Evolutionary conservation across 2,888 invertebrate genomes (phyloP).

Genomic region (Drosophila robusta): DNA sequence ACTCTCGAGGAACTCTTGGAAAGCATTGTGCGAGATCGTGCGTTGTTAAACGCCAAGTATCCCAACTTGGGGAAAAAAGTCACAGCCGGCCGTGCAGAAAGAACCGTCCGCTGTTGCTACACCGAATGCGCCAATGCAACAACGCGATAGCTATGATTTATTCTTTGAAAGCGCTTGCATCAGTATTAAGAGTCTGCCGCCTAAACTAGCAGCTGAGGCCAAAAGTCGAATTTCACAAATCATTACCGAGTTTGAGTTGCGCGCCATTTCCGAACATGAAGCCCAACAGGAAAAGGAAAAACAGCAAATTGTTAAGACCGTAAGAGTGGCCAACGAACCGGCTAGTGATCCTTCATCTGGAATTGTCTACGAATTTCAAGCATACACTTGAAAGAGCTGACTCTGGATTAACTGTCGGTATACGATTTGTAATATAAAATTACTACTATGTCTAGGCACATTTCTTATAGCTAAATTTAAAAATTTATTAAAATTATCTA

Average conservation of each 20-base stretch:
- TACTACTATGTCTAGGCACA: conserved; percentile 16
- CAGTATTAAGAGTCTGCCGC: conserved; percentile 76
- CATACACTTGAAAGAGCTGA: conserved; percentile 47
- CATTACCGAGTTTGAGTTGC: conserved; percentile 78
- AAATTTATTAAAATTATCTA: conserved; percentile 24
- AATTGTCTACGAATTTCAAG: conserved; percentile 60
- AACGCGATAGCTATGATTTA: conserved; percentile 73
- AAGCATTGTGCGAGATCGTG: conserved; percentile 59
- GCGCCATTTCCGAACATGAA: conserved; percentile 79
- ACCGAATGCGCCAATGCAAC: conserved; percentile 14
- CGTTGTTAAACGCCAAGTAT: conserved; percentile 56
- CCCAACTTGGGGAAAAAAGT: conserved; percentile 29
- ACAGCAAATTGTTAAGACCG: conserved; percentile 7
- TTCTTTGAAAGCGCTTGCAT: conserved; percentile 81
- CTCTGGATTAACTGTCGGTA: conserved; percentile 33
- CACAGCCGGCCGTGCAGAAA: neutral
- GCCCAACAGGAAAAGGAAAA: conserved; percentile 33
- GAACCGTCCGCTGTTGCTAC: neutral
- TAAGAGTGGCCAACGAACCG: conserved; percentile 15
- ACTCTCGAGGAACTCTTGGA: conserved; percentile 60
- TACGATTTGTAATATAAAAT: neutral
- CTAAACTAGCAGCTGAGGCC: conserved; percentile 79
- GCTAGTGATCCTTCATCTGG: conserved; percentile 21
- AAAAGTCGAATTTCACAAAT: conserved; percentile 79
- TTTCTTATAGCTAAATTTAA: conserved; percentile 26